phyloP scores from a whole-genome alignment of 2,888 invertebrate species.

The Platycheirus albimanus region DNA sequence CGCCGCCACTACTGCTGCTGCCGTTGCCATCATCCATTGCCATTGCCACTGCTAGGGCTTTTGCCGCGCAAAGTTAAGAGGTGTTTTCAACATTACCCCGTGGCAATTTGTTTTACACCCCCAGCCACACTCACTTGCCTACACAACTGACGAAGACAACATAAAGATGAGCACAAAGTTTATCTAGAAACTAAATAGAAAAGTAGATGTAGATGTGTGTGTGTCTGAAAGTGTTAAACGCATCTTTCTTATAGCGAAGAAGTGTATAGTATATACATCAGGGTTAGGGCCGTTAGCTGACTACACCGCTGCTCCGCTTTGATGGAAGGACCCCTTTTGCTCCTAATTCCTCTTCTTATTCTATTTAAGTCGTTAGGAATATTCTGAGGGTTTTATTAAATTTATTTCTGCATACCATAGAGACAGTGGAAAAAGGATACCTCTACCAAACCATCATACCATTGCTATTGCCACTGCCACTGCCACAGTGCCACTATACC shows the following conservation, averaged over 20 bases:
- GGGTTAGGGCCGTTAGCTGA: neutral
- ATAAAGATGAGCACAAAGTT: slow-evolving; percentile 61
- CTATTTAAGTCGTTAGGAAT: slow-evolving; percentile 50
- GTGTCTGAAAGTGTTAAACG: slow-evolving; percentile 58
- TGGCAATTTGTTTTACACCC: slow-evolving; percentile 44
- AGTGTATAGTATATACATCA: neutral
- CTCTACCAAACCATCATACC: slow-evolving; percentile 25
- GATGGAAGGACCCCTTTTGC: slow-evolving; percentile 25
- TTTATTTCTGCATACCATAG: slow-evolving; percentile 46
- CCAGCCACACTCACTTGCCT: slow-evolving; percentile 26
- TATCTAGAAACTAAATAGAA: slow-evolving; percentile 59
- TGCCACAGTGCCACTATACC: too few relatives aligned
- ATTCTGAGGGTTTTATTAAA: slow-evolving; percentile 64
- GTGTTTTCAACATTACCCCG: slow-evolving; percentile 48
- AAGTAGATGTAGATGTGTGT: slow-evolving; percentile 31
- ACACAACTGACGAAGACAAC: slow-evolving; percentile 51
- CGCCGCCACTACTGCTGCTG: neutral
- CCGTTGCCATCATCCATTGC: neutral
- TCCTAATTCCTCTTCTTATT: slow-evolving; percentile 23
- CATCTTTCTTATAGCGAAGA: slow-evolving; percentile 11
- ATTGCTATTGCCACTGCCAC: too few relatives aligned
- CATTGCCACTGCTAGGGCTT: neutral
- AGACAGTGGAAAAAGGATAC: slow-evolving; percentile 27
- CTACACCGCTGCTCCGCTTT: too few relatives aligned
- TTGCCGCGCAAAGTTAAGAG: slow-evolving; percentile 42